phyloP scores from a whole-genome alignment of 1,140 invertebrate genomes.

The Temnothorax curvispinosus region DNA sequence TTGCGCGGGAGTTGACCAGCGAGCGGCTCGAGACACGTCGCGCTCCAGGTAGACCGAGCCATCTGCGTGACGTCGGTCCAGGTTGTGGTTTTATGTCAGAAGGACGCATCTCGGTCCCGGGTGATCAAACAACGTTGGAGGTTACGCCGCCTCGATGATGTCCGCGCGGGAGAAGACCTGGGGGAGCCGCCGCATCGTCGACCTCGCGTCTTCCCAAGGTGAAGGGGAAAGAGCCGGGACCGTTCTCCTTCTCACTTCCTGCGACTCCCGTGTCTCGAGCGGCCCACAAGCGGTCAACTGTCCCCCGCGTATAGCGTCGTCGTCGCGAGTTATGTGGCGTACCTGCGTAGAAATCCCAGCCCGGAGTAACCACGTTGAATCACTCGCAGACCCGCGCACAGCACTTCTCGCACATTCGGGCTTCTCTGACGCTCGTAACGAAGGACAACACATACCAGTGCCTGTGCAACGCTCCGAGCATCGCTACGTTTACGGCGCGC shows the following conservation, averaged over 20 bases:
- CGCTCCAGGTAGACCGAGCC: not conserved
- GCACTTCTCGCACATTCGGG: conserved; percentile 50
- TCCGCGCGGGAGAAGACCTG: not conserved
- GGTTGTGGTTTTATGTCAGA: conserved; percentile 28
- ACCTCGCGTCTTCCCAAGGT: not conserved
- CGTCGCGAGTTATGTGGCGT: conserved; percentile 36
- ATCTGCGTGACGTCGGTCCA: not conserved
- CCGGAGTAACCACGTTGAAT: conserved; percentile 29
- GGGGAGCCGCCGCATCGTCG: not conserved
- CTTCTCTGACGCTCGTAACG: conserved; percentile 39
- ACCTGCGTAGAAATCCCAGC: conserved; percentile 52
- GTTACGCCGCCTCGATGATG: conserved; percentile 34
- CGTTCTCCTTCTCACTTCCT: not conserved
- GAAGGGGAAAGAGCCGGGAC: not conserved
- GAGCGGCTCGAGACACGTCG: not conserved
- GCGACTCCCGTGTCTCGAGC: conserved; percentile 22
- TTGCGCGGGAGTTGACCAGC: not conserved
- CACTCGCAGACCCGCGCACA: conserved; percentile 21
- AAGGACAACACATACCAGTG: conserved; percentile 46
- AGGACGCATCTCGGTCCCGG: not conserved
- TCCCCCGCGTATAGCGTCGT: not conserved
- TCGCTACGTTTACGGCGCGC: conserved; percentile 66
- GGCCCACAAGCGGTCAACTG: conserved; percentile 45
- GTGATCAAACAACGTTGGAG: conserved; percentile 33
- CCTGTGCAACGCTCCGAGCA: conserved; percentile 25